Percentiles rank a stretch among this genome's conserved stretches.
These are phyloP conservation scores for Tetramorium parvispinum DNA, from an alignment of 1,140 invertebrate genomes.

Conservation along the genomic window DNA sequence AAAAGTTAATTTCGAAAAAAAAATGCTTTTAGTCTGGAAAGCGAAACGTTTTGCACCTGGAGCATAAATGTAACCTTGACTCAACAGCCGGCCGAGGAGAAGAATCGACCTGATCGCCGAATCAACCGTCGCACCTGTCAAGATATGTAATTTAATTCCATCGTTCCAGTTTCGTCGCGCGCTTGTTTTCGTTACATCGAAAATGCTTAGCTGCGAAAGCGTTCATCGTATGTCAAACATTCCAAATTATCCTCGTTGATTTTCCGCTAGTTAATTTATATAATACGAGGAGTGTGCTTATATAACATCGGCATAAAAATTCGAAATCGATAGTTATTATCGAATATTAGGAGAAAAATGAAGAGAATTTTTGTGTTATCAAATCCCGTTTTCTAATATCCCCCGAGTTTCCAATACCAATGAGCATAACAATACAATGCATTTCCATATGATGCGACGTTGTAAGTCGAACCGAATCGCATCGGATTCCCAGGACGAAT, in stretches of 20 bases:
- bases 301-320: not conserved
- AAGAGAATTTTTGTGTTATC: not conserved
- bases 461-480: constrained; percentile 14
- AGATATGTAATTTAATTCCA: constrained; percentile 43
- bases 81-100: constrained; percentile 41
- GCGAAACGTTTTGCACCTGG: constrained; percentile 70
- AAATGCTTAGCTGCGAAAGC: not conserved
- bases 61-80: constrained; percentile 59
- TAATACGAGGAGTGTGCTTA: no score
- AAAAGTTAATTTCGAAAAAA: constrained; percentile 9
- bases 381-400: not conserved
- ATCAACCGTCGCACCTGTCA: constrained; percentile 68
- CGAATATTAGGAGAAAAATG: no score
- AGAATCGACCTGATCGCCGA: constrained; percentile 39
- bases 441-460: constrained; percentile 12
- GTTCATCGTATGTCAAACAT: not conserved
- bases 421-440: not conserved
- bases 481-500: constrained; percentile 46
- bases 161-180: constrained; percentile 13
- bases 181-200: constrained; percentile 24
- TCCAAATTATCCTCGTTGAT: not conserved
- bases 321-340: not conserved
- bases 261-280: not conserved
- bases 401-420: not conserved
- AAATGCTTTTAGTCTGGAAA: constrained; percentile 61